Evolutionary conservation across 2,888 invertebrate genomes (phyloP), one percentile per base, ranked within the genome.

Genomic region (Heliconius aoede): DNA sequence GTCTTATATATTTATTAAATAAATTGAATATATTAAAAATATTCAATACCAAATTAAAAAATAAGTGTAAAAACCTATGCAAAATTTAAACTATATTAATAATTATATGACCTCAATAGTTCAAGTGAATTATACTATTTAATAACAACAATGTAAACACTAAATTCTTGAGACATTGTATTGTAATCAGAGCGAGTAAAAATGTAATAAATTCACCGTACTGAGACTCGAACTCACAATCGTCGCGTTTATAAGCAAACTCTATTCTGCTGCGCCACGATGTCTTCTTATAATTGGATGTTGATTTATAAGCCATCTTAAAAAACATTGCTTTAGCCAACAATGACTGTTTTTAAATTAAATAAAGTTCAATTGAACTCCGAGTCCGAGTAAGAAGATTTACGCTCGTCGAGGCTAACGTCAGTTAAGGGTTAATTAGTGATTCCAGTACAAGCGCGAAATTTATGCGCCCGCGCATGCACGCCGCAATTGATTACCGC

Each of bases 391-490:
- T 24, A 89, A 79, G 78, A 82, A 90, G 91, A 92, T 93, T 92
- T 92, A 93, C 88, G 87, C 83, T 80, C 81, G 80, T 80, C 81
- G 77, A 72, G 76, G 82, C 82, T 84, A 84, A 82, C 86, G 88
- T 86, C 87, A 87, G 85, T 90, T 89, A 87, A 91, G 91, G 91
- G 91, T 91, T 93, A 93, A 93, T 93, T 92, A 93, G 92, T 84
- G 87, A 86, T 87, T 86, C 81, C 87, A 87, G 88, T 88, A 89
- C 89, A 86, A 84, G 86, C 80, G 81, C 77, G 81, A 86, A 88
- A 91, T 91, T 90, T 91, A 91, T 90, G 88, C 86, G 84, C 82
- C 80, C 80, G 82, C 86, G 85, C 84, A 71, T 68, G 81, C 80
- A 75, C 77, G 81, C 81, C 84, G 90, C 90, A 90, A 90, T 89